A percentile compares a stretch with the other conserved stretches of the same genome.
Conservation (phyloP, 2,797 vertebrate genomes). For the Darevskia mixta region DNA sequence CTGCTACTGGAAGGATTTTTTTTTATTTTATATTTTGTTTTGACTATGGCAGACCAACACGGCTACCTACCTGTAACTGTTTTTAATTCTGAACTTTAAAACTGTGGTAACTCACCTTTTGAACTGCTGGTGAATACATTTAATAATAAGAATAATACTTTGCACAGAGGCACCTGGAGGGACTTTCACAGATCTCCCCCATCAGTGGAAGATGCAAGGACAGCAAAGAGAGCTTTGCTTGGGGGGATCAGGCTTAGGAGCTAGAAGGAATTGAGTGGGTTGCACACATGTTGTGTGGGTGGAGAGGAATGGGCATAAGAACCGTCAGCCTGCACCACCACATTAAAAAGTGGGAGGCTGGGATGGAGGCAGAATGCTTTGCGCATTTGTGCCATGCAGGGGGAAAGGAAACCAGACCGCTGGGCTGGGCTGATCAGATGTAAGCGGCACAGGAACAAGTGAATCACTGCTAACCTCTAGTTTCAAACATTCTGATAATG, state of each 20-base stretch:
- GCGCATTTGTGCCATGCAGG: neutral
- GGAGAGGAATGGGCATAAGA: neutral
- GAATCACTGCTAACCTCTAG: constrained; percentile 35
- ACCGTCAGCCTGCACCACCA: neutral
- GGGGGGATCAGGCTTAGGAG: neutral
- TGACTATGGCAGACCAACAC: too few species aligned
- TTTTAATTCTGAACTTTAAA: too few species aligned
- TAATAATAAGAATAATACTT: too few species aligned
- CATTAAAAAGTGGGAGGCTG: neutral
- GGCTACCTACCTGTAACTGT: too few species aligned
- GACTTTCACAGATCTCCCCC: neutral
- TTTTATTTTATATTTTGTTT: too few species aligned
- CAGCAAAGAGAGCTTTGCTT: neutral
- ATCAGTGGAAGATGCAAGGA: neutral
- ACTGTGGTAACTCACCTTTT: too few species aligned
- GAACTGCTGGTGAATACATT: too few species aligned
- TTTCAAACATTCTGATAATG: constrained; percentile 55
- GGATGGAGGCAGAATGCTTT: neutral
- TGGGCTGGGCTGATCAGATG: neutral
- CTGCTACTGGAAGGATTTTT: too few species aligned
- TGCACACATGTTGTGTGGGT: neutral
- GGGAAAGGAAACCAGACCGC: neutral
- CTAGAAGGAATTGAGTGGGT: neutral
- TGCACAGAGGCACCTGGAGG: neutral
- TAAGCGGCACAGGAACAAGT: constrained; percentile 8